Percentiles rank a stretch among this genome's conserved stretches.
Evolutionary conservation across 2,113 vertebrate species (phyloP).

Genomic region (Gallinago jamesoni): DNA sequence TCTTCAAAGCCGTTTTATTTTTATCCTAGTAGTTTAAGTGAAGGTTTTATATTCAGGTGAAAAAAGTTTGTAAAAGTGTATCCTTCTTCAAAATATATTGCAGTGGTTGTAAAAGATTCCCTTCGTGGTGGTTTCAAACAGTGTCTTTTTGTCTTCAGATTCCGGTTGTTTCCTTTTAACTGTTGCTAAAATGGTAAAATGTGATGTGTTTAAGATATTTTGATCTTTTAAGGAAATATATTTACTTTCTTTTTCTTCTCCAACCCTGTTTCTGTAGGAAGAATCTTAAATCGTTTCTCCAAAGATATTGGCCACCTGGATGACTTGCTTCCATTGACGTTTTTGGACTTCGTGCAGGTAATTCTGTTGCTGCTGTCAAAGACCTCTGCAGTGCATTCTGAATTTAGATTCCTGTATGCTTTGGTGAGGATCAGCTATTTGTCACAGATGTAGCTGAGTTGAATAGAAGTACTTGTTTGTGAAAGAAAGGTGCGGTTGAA

Average conservation of each 20-base stretch:
- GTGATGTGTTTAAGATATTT: constrained; percentile 34
- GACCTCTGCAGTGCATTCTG: neutral
- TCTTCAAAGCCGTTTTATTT: neutral
- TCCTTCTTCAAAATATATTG: neutral
- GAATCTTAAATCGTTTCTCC: constrained; percentile 94
- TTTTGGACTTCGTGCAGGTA: constrained; percentile 95
- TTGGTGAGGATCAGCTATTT: constrained; percentile 78
- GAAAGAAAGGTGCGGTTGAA: constrained; percentile 80
- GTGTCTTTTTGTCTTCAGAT: neutral
- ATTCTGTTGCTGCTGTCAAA: constrained; percentile 56
- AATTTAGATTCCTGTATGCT: constrained; percentile 46
- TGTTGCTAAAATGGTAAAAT: constrained; percentile 25
- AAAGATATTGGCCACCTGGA: constrained; percentile 95
- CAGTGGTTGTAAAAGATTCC: neutral
- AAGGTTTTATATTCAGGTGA: neutral
- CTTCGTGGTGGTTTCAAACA: neutral
- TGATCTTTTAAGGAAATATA: constrained; percentile 4
- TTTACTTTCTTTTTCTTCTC: constrained; percentile 38
- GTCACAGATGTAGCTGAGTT: constrained; percentile 77
- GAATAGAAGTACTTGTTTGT: constrained; percentile 83
- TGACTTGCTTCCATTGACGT: constrained; percentile 88
- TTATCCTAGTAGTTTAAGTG: neutral
- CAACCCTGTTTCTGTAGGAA: constrained; percentile 75
- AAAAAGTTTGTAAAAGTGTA: neutral
- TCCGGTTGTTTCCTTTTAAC: constrained; percentile 1